Base-by-base conservation (phyloP, 2,113 vertebrate genomes). In the Platycercus adscitus region DNA sequence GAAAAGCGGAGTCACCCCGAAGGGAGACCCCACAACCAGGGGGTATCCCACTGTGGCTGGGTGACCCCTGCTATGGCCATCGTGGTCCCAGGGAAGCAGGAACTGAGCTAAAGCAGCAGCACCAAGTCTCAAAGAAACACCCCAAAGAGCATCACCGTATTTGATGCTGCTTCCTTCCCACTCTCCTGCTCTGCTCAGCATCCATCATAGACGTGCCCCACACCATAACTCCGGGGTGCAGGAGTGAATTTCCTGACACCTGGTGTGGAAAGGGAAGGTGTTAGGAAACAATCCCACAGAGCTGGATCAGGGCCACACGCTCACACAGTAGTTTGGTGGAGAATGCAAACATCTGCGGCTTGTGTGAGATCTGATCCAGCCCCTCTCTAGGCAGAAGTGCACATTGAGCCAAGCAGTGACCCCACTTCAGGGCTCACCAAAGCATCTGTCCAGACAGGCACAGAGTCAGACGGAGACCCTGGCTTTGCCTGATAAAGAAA, bases 21-120 rank as follows among this genome's bases (percentile, higher is more conserved):
- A 81, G 8, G 8, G 6, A 28, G 9, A 24, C 6, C 17, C 10
- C 2, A 0, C 35, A 47, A 44, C 6, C 10, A n/a, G 20, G 4
- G 35, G 21, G 46, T 3, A 56, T 23, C 76, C 37, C 46, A 33
- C 2, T 1, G 60, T 9, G 33, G 3, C 21, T 11, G 44, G 15
- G 58, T 23, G 47, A 47, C 20, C 65, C 29, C 8, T 11, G 33
- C 43, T 43, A 24, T 0, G 44, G 28, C 24, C n/a, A 71, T 6
- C 26, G 25, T 0, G 0, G 23, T 28, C 21, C 69, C 61, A 35
- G 18, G 50, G 18, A 43, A 60, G 52, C 41, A 46, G 19, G 63
- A 69, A 12, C 35, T n/a, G 35, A 35, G 37, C 41, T 55, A 55
- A 71, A 71, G 8, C 50, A 70, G 35, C 19, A 73, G 72, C 65